Evolutionary conservation across 1,140 invertebrate species (phyloP).

Genomic region (Cyrtorhinus lividipennis): DNA sequence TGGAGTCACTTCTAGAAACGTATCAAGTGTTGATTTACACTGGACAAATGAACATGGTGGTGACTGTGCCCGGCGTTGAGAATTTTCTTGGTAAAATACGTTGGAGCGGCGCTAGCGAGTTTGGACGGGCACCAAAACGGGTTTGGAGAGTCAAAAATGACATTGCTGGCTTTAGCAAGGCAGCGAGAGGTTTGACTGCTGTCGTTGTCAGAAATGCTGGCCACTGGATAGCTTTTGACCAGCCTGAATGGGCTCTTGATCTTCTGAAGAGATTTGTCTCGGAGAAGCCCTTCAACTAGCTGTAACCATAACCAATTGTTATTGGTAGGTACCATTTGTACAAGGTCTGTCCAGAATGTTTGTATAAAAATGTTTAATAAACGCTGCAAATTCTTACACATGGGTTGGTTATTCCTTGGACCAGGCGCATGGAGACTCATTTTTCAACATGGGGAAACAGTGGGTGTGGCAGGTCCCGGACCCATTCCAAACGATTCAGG

Average conservation of each 20-base stretch:
- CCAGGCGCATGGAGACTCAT: too few species aligned
- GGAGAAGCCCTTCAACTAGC: background rate
- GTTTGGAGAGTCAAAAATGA: constrained; percentile 18
- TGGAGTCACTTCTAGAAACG: constrained; percentile 47
- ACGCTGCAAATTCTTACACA: too few species aligned
- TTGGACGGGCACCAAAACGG: constrained; percentile 41
- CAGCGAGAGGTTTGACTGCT: constrained; percentile 46
- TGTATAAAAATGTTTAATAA: too few species aligned
- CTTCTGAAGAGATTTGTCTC: constrained; percentile 36
- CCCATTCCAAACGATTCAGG: too few species aligned
- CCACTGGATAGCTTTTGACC: constrained; percentile 68
- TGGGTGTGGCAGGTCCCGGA: too few species aligned
- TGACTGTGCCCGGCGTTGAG: constrained; percentile 60
- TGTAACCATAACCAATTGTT: too few species aligned
- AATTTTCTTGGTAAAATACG: constrained; percentile 44
- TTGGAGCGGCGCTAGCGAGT: constrained; percentile 48
- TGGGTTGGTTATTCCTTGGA: too few species aligned
- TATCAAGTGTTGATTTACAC: constrained; percentile 63
- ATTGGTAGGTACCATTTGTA: too few species aligned
- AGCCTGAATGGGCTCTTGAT: constrained; percentile 60
- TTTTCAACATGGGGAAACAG: too few species aligned
- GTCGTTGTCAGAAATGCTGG: constrained; percentile 65
- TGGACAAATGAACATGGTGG: constrained; percentile 64
- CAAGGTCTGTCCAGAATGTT: too few species aligned
- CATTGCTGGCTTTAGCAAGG: constrained; percentile 24